phyloP scores from a whole-genome alignment of 2,888 invertebrate species.

The Ophion costatus region DNA sequence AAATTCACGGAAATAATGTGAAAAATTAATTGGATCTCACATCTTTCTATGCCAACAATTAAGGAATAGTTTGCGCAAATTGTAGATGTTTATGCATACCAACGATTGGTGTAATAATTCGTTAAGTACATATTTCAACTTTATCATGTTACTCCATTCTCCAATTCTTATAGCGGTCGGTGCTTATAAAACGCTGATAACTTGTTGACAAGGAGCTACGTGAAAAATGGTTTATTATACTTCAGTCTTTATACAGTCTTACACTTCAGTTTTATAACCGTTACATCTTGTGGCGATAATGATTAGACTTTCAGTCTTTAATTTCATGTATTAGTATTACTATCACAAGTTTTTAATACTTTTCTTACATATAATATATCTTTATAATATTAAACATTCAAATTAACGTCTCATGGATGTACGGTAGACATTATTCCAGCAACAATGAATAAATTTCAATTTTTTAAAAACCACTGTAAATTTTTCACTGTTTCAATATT shows the following conservation, averaged over 20 bases:
- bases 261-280: constrained; percentile 1
- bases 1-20: no score
- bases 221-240: neutral
- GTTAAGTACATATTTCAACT: neutral
- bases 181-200: neutral
- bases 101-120: neutral
- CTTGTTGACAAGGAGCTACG: neutral
- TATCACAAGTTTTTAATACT: constrained; percentile 5
- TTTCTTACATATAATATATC: constrained; percentile 1
- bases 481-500: no score
- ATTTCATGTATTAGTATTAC: neutral
- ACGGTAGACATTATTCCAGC: neutral
- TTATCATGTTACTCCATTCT: constrained; percentile 1
- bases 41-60: constrained; percentile 2
- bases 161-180: neutral
- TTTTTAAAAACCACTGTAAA: no score
- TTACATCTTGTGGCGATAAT: neutral
- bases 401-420: neutral
- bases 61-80: neutral
- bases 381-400: constrained; percentile 5
- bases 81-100: neutral
- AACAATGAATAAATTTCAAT: no score
- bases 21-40: neutral
- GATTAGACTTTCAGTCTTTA: constrained; percentile 1
- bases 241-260: neutral